phyloP scores from a whole-genome alignment of 2,797 vertebrate species.

The Spinus olivaceus region DNA sequence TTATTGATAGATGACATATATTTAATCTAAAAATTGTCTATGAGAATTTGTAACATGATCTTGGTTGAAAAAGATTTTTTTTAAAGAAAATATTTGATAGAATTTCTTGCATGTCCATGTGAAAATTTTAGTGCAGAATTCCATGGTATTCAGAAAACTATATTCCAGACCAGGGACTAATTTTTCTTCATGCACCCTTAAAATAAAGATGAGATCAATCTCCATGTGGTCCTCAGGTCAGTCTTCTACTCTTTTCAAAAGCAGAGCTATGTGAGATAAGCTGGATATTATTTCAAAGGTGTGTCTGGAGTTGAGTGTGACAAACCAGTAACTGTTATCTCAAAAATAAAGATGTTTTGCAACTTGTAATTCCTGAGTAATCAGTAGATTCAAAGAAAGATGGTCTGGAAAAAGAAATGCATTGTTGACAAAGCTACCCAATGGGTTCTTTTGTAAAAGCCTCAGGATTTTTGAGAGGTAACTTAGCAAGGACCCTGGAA shows the following conservation, averaged over 20 bases:
- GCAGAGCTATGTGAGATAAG: not conserved
- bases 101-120: not conserved
- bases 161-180: not conserved
- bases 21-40: not conserved
- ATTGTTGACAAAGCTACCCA: not conserved
- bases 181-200: not conserved
- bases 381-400: not conserved
- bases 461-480: not conserved
- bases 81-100: rapidly evolving
- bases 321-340: not conserved
- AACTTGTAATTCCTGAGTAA: not conserved
- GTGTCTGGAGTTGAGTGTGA: not conserved
- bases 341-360: not conserved
- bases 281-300: not conserved
- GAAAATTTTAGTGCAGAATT: not conserved
- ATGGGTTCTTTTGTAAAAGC: not conserved
- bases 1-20: not conserved
- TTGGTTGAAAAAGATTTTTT: not conserved
- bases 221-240: not conserved
- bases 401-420: not conserved
- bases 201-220: not conserved
- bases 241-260: not conserved
- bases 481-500: not conserved
- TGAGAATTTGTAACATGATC: not conserved
- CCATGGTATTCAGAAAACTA: not conserved